Conservation (phyloP, 30 jellyfish, hydroid and myxozoan species). For the Turritopsis dohrnii region DNA sequence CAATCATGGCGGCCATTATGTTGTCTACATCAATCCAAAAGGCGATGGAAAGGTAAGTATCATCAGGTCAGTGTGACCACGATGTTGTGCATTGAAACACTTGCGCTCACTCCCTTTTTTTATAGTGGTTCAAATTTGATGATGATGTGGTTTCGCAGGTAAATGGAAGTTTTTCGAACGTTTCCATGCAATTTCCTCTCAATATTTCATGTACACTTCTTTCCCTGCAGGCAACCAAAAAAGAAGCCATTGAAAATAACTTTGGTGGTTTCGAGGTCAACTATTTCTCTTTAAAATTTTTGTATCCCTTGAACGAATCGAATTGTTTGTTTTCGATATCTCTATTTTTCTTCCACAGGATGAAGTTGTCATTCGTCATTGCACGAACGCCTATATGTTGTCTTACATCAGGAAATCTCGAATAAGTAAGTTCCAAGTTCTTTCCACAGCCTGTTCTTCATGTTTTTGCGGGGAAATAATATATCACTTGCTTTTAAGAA, state of each 20-base stretch:
- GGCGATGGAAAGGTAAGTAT: constrained; percentile 97
- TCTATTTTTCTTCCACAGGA: constrained; percentile 38
- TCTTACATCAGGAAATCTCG: constrained; percentile 65
- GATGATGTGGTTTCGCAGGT: constrained; percentile 97
- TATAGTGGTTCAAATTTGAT: constrained; percentile 96
- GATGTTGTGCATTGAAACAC: not conserved
- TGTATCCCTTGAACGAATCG: not conserved
- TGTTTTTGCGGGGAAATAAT: not conserved
- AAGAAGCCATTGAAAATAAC: constrained; percentile 87
- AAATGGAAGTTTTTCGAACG: not conserved
- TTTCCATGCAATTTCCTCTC: not conserved
- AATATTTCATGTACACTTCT: not conserved
- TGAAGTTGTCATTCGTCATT: constrained; percentile 72
- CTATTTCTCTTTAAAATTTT: not conserved
- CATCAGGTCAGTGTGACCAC: not conserved
- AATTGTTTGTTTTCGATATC: not conserved
- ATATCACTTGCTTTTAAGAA: constrained; percentile 24
- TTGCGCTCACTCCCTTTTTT: not conserved
- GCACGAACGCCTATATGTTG: constrained; percentile 97
- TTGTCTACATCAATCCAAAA: constrained; percentile 90
- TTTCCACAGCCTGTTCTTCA: not conserved
- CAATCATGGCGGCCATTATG: constrained; percentile 99
- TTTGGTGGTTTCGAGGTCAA: constrained; percentile 95
- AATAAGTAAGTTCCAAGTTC: constrained; percentile 41
- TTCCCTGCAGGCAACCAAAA: constrained; percentile 67